Conservation (phyloP, 2,888 invertebrate species). For the Drosophila conformis region DNA sequence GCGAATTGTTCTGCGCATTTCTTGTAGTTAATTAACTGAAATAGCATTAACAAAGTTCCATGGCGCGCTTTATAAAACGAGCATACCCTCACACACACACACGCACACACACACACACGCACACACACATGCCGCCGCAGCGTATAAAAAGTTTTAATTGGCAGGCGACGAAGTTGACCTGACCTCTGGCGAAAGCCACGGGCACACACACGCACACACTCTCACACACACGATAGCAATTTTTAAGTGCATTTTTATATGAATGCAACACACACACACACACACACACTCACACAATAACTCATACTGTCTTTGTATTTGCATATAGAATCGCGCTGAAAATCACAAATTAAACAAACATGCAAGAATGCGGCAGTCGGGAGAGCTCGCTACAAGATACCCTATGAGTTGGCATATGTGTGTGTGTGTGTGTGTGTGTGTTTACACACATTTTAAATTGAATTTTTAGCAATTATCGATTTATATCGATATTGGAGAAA, state of each 20-base stretch:
- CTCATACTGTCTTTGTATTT: conserved; percentile 25
- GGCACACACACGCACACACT: conserved; percentile 13
- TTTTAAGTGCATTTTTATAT: conserved; percentile 73
- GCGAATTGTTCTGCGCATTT: conserved; percentile 39
- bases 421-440: no score
- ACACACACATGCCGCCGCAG: conserved; percentile 48
- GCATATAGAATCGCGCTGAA: background rate
- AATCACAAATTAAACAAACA: background rate
- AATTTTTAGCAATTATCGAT: background rate
- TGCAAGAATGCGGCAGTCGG: background rate
- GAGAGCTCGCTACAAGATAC: background rate
- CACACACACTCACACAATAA: conserved; percentile 1
- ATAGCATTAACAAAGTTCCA: conserved; percentile 75
- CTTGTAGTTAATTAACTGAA: conserved; percentile 74
- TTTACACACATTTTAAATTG: no score
- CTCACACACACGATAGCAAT: conserved; percentile 31
- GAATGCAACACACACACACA: conserved; percentile 19
- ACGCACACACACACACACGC: background rate
- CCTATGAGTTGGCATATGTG: background rate
- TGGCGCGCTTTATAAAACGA: conserved; percentile 40
- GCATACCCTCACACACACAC: conserved; percentile 9
- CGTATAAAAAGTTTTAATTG: conserved; percentile 76
- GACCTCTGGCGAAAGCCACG: conserved; percentile 62
- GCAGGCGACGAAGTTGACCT: conserved; percentile 78
- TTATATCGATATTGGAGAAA: background rate